Percentiles rank a stretch among this genome's conserved stretches.
Conservation (phyloP, 2,888 invertebrate genomes). For the Acleris emargana region DNA sequence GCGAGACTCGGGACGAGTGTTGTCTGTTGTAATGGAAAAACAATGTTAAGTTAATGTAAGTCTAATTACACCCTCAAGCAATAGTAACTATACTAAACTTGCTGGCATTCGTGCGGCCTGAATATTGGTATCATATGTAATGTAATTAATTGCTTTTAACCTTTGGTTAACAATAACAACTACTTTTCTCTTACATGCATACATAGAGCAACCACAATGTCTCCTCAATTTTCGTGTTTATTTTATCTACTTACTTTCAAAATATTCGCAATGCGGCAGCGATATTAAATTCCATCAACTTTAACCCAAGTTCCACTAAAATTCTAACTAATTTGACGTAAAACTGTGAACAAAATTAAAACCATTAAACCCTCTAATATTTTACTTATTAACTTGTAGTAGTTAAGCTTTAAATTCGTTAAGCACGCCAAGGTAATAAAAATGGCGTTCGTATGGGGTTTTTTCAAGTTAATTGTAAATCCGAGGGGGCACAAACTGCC, state of each 20-base stretch:
- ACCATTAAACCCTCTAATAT: slow-evolving; percentile 15
- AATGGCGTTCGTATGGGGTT: slow-evolving; percentile 39
- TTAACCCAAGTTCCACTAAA: background rate
- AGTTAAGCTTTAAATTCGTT: slow-evolving; percentile 17
- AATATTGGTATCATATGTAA: no score
- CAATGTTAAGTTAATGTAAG: no score
- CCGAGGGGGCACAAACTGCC: slow-evolving; percentile 47
- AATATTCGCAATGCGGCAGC: background rate
- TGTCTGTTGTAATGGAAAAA: no score
- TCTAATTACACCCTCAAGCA: no score
- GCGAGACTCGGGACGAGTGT: no score
- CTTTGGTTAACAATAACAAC: no score
- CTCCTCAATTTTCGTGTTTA: no score
- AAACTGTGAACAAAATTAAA: slow-evolving; percentile 13
- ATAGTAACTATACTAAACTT: no score
- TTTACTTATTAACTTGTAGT: slow-evolving; percentile 30
- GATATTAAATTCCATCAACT: background rate
- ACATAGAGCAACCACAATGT: no score
- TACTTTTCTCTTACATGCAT: no score
- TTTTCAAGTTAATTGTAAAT: slow-evolving; percentile 57
- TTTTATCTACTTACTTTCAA: background rate
- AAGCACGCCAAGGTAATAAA: slow-evolving; percentile 36
- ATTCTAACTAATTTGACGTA: slow-evolving; percentile 15
- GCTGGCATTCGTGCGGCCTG: no score
- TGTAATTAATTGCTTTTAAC: no score